Conservation (phyloP, 2,797 vertebrate genomes). For the Avahi laniger region DNA sequence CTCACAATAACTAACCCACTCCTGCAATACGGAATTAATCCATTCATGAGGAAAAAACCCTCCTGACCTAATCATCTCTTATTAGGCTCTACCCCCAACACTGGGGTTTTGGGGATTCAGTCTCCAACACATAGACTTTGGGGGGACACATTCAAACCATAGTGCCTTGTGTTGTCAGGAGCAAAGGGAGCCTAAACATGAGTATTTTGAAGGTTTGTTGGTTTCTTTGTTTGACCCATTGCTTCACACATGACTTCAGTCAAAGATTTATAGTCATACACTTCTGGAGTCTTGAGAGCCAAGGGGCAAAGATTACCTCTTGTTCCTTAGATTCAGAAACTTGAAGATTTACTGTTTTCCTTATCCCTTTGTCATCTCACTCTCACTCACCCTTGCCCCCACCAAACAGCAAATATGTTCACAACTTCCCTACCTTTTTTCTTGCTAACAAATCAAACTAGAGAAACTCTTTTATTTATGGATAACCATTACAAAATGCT, state of each 20-base stretch:
- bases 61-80: background rate
- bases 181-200: background rate
- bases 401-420: background rate
- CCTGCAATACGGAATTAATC: background rate
- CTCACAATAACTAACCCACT: background rate
- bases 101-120: background rate
- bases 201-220: background rate
- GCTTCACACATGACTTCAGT: background rate
- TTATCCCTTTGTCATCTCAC: background rate
- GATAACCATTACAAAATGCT: background rate
- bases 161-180: background rate
- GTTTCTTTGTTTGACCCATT: background rate
- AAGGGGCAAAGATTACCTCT: background rate
- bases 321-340: background rate
- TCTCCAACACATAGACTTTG: background rate
- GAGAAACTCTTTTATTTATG: background rate
- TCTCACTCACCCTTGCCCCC: background rate
- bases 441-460: background rate
- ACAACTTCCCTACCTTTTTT: background rate
- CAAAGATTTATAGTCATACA: background rate
- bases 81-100: background rate
- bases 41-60: background rate
- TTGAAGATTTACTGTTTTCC: background rate
- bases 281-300: background rate
- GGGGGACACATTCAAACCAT: background rate